A percentile compares a stretch with the other conserved stretches of the same genome.
Evolutionary conservation across 2,888 invertebrate species (phyloP).

Genomic region (Aleiodes testaceus): DNA sequence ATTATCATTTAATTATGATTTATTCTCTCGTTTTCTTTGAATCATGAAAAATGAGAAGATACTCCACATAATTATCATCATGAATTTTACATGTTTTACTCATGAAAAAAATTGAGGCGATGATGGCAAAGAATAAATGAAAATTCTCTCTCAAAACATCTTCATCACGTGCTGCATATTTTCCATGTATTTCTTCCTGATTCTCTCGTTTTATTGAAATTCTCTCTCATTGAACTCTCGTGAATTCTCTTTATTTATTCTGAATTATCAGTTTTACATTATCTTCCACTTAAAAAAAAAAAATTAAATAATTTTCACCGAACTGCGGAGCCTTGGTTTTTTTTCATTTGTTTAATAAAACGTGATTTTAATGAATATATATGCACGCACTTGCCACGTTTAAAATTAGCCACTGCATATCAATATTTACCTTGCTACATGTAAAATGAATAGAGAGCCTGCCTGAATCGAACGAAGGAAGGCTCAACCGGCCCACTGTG

Average conservation of each 20-base stretch:
- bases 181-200: not conserved
- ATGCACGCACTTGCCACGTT: slow-evolving; percentile 56
- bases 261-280: not conserved
- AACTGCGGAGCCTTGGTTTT: not conserved
- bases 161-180: too few species aligned
- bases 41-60: not conserved
- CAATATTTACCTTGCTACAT: slow-evolving; percentile 73
- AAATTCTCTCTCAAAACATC: not conserved
- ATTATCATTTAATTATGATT: not conserved
- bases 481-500: slow-evolving; percentile 75
- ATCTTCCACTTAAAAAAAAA: slow-evolving; percentile 24
- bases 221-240: not conserved
- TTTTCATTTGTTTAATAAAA: slow-evolving; percentile 8
- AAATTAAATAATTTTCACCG: slow-evolving; percentile 8
- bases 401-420: slow-evolving; percentile 61
- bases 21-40: not conserved
- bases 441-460: slow-evolving; percentile 72
- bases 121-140: not conserved
- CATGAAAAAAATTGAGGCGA: not conserved
- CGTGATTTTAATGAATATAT: slow-evolving; percentile 23
- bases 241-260: not conserved
- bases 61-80: not conserved
- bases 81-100: too few species aligned
- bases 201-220: not conserved
- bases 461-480: slow-evolving; percentile 71